These are phyloP conservation scores for Listrodromus nycthemerus DNA, from an alignment of 2,888 invertebrate species.

Conservation along the genomic window DNA sequence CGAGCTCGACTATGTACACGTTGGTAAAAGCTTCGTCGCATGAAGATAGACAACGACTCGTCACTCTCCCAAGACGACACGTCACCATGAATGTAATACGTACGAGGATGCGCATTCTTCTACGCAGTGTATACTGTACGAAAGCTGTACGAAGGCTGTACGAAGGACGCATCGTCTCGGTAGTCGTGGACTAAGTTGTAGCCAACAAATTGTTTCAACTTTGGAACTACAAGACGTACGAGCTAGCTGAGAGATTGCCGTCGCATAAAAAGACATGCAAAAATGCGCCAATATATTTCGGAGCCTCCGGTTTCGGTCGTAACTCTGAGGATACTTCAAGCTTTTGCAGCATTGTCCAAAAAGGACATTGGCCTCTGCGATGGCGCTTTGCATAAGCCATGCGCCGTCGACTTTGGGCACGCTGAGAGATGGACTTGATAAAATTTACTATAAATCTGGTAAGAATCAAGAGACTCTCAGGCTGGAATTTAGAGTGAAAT, in stretches of 20 bases:
- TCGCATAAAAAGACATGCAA: neutral
- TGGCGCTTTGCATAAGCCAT: neutral
- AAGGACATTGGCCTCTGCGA: neutral
- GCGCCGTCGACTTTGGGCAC: neutral
- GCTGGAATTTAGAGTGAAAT: too few relatives aligned
- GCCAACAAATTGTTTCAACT: conserved; percentile 66
- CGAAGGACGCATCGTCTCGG: conserved; percentile 43
- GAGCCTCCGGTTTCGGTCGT: neutral
- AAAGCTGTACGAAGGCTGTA: too few relatives aligned
- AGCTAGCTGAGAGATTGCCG: conserved; percentile 39
- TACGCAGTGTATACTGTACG: conserved; percentile 50
- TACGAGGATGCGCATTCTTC: neutral
- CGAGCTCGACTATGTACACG: conserved; percentile 63
- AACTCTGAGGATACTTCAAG: neutral
- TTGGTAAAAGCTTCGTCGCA: conserved; percentile 50
- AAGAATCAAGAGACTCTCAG: too few relatives aligned
- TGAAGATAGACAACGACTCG: conserved; percentile 33
- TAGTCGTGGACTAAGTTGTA: conserved; percentile 39
- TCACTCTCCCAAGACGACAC: conserved; percentile 39
- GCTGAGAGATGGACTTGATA: too few relatives aligned
- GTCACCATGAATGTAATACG: conserved; percentile 15
- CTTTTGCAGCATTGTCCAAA: neutral
- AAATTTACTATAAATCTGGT: too few relatives aligned
- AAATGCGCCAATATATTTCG: conserved; percentile 1
- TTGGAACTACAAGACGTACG: conserved; percentile 32